phyloP scores from a whole-genome alignment of 2,888 invertebrate genomes.

The Stictocephala bisonia region DNA sequence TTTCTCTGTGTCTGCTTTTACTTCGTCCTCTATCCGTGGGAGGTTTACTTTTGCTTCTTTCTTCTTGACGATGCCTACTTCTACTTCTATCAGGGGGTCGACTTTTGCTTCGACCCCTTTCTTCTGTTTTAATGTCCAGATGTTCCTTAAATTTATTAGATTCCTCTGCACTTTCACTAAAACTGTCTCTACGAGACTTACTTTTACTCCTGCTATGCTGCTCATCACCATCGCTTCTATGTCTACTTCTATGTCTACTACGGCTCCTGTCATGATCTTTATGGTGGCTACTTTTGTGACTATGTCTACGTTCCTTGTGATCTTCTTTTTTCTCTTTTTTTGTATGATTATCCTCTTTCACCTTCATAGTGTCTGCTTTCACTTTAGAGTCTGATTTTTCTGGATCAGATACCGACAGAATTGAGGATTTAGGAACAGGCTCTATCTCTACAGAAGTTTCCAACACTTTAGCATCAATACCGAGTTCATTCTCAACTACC shows the following conservation, averaged over 20 bases:
- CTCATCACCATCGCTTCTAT: slow-evolving; percentile 28
- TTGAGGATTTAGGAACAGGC: slow-evolving; percentile 31
- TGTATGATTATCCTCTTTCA: slow-evolving; percentile 56
- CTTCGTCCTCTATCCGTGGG: slow-evolving; percentile 54
- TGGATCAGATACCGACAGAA: slow-evolving; percentile 51
- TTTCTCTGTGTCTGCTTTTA: slow-evolving; percentile 56
- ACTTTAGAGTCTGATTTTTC: neutral
- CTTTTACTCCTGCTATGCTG: slow-evolving; percentile 49
- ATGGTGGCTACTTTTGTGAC: slow-evolving; percentile 42
- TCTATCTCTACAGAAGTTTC: slow-evolving; percentile 69
- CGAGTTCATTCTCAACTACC: slow-evolving; percentile 64
- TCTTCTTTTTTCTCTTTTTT: slow-evolving; percentile 59
- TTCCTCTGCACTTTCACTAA: slow-evolving; percentile 33
- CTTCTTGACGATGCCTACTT: slow-evolving; percentile 26
- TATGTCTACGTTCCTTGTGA: slow-evolving; percentile 50
- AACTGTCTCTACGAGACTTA: slow-evolving; percentile 45
- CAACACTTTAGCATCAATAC: slow-evolving; percentile 66
- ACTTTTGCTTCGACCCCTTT: slow-evolving; percentile 44
- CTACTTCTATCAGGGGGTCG: slow-evolving; percentile 31
- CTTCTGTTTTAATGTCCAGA: slow-evolving; percentile 5
- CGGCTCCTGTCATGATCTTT: slow-evolving; percentile 49
- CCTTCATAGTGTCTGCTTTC: slow-evolving; percentile 16
- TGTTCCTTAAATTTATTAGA: slow-evolving; percentile 10
- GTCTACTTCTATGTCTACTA: slow-evolving; percentile 49
- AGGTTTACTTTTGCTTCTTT: slow-evolving; percentile 34